Base-by-base conservation (phyloP, 2,888 invertebrate genomes). In the Ornithoptera priamus region DNA sequence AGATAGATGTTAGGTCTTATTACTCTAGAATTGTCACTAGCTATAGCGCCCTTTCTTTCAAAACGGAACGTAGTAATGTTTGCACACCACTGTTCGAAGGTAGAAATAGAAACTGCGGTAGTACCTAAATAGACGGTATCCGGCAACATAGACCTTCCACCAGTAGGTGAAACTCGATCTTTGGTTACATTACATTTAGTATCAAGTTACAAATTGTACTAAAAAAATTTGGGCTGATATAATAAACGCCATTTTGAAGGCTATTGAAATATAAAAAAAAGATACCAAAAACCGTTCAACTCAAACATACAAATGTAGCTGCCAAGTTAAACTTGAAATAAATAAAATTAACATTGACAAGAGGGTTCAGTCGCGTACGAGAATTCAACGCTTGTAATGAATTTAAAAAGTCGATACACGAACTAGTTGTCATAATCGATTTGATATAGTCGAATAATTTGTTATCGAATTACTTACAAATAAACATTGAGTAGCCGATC, bases 351-450 rank as follows among this genome's bases (percentile, higher is more conserved):
- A 18, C 53, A 42, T 57, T 30, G 56, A 65, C 65, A 57, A 4
- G 46, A 61, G 30, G 57, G 56, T 42, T 61, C 61, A 46, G 61
- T 39, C 59, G 53, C 20, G 65, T 53, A 56, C 17, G 18, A 65
- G 42, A 65, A 65, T 61, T 39, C 57, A 57, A 69, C 61, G 42
- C 61, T 65, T 46, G 61, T 60, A 36, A 53, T 20, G 24, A n/a
- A 46, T 56, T 50, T 61, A 53, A 65, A 50, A 69, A 61, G 57
- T 61, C 20, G 10, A 62, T 50, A 69, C 57, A 61, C 53, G 61
- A 24, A 69, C 30, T 56, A 56, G 42, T 46, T 65, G 69, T 69
- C 68, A 10, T 30, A 62, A 30, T 53, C 7, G 12, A 69, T 65
- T 69, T 58, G 30, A 57, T 18, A 56, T 36, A 42, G 56, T 61